Conservation (phyloP, 2,797 vertebrate species). For the Gorsachius magnificus region DNA sequence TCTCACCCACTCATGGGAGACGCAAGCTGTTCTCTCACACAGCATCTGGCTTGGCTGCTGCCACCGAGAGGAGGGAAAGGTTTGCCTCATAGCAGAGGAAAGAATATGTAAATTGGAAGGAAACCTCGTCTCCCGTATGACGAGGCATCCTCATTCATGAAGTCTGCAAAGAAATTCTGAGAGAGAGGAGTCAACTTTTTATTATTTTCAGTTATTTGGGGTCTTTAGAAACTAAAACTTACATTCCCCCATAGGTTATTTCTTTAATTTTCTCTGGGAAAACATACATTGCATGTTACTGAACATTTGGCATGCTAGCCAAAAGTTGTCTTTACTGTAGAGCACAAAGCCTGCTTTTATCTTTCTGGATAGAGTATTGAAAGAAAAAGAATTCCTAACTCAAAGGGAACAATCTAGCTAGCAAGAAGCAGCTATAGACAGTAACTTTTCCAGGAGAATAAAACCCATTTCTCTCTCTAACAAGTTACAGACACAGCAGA, state of each 20-base stretch:
- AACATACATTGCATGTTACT: not conserved
- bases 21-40: constrained; percentile 15
- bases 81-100: not conserved
- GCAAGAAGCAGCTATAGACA: not conserved
- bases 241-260: not conserved
- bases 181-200: not conserved
- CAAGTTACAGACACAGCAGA: not conserved
- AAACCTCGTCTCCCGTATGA: not conserved
- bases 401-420: not conserved
- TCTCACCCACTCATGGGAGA: constrained; percentile 38
- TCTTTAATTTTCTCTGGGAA: not conserved
- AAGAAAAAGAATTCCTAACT: not conserved
- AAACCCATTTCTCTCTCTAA: not conserved
- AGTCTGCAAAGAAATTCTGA: not conserved
- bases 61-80: not conserved
- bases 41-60: constrained; percentile 59
- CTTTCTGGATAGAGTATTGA: not conserved
- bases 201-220: not conserved
- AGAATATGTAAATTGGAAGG: not conserved
- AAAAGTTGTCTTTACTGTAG: not conserved
- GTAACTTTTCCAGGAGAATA: not conserved
- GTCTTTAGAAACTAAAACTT: not conserved
- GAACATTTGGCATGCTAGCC: not conserved
- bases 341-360: not conserved
- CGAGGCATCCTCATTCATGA: not conserved